phyloP scores from a whole-genome alignment of 2,113 vertebrate species.

The Eira barbara region DNA sequence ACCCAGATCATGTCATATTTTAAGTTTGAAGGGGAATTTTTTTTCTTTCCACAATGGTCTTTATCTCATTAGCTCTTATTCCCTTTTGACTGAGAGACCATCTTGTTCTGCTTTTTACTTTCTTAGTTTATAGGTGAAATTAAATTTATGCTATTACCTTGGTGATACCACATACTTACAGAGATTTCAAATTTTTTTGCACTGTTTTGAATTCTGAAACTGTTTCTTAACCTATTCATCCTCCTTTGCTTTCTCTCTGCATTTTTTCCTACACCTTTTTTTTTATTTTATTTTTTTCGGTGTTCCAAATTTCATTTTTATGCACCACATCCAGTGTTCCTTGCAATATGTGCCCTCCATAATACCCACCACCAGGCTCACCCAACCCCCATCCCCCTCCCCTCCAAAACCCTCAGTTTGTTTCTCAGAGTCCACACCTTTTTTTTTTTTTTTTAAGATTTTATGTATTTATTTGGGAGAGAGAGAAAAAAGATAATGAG shows the following conservation, averaged over 20 bases:
- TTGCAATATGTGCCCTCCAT: too few species aligned
- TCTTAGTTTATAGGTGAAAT: conserved; percentile 9
- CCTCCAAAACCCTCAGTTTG: too few species aligned
- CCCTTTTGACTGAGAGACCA: background rate
- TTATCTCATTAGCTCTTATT: background rate
- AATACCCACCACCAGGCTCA: too few species aligned
- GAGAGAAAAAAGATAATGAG: background rate
- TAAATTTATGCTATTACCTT: conserved; percentile 15
- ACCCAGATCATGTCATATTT: background rate
- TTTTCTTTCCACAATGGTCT: background rate
- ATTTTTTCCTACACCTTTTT: background rate
- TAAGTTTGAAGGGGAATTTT: background rate
- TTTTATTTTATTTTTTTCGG: background rate
- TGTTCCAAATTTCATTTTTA: too few species aligned
- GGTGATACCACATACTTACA: background rate
- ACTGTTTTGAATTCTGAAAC: background rate
- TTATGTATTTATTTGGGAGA: background rate
- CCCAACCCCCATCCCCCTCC: too few species aligned
- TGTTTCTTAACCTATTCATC: background rate
- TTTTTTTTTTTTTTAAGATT: background rate
- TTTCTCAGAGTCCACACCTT: too few species aligned
- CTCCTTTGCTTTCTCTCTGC: background rate
- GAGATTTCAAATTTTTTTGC: background rate
- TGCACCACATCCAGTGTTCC: too few species aligned
- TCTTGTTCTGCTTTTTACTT: background rate